A percentile compares a stretch with the other conserved stretches of the same genome.
Conservation (phyloP, 2,797 vertebrate genomes). For the Sebastolobus altivelis region DNA sequence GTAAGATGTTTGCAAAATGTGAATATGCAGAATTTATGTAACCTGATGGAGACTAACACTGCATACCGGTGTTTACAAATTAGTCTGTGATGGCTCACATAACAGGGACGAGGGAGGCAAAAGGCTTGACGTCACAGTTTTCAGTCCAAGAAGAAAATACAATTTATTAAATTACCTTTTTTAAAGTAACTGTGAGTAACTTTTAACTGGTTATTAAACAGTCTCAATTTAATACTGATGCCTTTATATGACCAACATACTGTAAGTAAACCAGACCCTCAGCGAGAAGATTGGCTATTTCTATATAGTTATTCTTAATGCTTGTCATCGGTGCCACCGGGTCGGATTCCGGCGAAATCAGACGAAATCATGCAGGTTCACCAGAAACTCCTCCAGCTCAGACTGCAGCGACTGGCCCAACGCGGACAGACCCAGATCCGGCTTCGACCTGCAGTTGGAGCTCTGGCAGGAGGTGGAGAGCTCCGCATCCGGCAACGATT, state of each 20-base stretch:
- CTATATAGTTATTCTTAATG: no score
- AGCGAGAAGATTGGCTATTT: no score
- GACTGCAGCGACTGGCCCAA: no score
- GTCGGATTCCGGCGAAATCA: no score
- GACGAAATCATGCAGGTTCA: no score
- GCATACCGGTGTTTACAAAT: background rate
- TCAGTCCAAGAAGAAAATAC: background rate
- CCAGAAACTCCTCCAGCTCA: no score
- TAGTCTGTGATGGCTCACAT: constrained; percentile 8
- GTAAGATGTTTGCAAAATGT: constrained; percentile 20
- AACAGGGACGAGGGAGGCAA: background rate
- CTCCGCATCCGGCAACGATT: background rate
- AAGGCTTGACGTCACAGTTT: background rate
- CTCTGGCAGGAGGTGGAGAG: no score
- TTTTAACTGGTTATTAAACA: background rate
- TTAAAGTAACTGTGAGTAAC: background rate
- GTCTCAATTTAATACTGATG: background rate
- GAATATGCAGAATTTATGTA: constrained; percentile 26
- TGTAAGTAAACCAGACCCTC: no score
- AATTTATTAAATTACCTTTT: background rate
- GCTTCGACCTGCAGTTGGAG: no score
- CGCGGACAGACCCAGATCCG: no score
- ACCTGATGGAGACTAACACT: constrained; percentile 3
- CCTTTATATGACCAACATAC: background rate
- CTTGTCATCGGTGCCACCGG: no score